A percentile compares a stretch with the other conserved stretches of the same genome.
Conservation (phyloP, 1,140 invertebrate species). For the Pogonognathellus flavescens region DNA sequence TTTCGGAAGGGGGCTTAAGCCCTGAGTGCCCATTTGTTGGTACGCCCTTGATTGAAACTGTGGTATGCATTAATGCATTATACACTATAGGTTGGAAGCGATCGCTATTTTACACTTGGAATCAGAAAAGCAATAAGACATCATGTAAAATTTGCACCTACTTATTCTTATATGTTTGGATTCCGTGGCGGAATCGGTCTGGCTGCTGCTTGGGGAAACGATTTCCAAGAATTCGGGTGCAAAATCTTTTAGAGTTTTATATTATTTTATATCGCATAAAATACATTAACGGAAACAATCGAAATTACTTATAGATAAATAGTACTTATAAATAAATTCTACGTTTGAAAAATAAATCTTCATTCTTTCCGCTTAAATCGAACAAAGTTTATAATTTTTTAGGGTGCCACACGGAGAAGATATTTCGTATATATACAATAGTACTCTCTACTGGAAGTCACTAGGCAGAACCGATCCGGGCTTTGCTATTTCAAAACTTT, state of each 20-base stretch:
- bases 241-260: background rate
- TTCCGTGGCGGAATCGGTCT: constrained; percentile 37
- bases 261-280: background rate
- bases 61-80: too few relatives aligned
- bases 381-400: constrained; percentile 1
- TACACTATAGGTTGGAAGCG: constrained; percentile 53
- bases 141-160: constrained; percentile 41
- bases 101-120: constrained; percentile 52
- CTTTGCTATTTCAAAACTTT: constrained; percentile 52
- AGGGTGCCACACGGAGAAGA: constrained; percentile 60
- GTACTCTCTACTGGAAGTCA: constrained; percentile 47
- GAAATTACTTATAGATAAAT: too few relatives aligned
- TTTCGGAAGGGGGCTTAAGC: too few relatives aligned
- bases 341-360: too few relatives aligned
- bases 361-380: too few relatives aligned
- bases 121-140: constrained; percentile 31
- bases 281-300: too few relatives aligned
- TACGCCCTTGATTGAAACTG: too few relatives aligned
- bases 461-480: constrained; percentile 43
- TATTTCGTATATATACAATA: constrained; percentile 54
- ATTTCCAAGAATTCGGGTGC: constrained; percentile 8
- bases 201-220: constrained; percentile 40
- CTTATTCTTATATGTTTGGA: constrained; percentile 56
- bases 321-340: too few relatives aligned
- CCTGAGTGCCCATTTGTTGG: too few relatives aligned